Evolutionary conservation across 1,140 invertebrate genomes (phyloP).

Genomic region (Saxidomus purpurata): DNA sequence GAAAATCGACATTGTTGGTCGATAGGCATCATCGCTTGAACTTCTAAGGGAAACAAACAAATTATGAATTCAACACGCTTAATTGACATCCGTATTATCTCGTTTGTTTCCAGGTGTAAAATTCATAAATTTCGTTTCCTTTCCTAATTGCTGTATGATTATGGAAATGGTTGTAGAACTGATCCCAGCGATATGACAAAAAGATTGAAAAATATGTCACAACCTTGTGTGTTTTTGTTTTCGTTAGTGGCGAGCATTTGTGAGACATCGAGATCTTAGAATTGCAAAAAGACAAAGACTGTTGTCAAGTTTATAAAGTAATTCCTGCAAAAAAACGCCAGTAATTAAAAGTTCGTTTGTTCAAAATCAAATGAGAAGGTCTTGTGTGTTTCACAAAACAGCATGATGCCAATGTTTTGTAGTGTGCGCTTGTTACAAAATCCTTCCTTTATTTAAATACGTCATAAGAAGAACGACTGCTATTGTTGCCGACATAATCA

Average conservation of each 20-base stretch:
- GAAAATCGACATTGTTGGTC: background rate
- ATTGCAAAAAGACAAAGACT: too few species aligned
- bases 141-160: background rate
- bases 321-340: too few species aligned
- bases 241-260: background rate
- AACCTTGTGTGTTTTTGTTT: background rate
- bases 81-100: background rate
- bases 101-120: background rate
- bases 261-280: background rate
- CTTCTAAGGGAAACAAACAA: conserved; percentile 20
- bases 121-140: background rate
- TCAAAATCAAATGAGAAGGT: too few species aligned
- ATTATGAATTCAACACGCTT: background rate
- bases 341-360: too few species aligned
- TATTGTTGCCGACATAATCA: too few species aligned
- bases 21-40: background rate
- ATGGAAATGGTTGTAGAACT: background rate
- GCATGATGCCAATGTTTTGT: too few species aligned
- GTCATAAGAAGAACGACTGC: too few species aligned
- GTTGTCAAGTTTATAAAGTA: too few species aligned
- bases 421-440: too few species aligned
- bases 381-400: too few species aligned
- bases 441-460: too few species aligned
- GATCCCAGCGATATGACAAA: background rate
- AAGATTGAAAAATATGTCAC: background rate